Evolutionary conservation across 2,113 vertebrate species (phyloP).

Genomic region (Nothocercus julius): DNA sequence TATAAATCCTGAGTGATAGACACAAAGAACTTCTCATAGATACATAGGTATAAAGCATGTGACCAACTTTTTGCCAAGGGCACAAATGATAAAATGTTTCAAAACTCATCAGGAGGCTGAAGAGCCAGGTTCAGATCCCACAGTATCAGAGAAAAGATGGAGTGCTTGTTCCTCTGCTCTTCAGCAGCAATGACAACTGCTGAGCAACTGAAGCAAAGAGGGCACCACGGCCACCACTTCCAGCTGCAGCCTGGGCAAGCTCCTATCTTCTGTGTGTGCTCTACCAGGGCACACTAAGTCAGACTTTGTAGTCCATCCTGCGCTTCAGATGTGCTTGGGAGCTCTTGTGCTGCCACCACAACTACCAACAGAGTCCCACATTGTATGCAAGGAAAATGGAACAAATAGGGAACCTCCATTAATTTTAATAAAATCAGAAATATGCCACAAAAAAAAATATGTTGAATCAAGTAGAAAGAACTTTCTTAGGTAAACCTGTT

Average conservation of each 20-base stretch:
- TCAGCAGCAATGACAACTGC: background rate
- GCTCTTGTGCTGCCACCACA: background rate
- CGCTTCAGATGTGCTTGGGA: background rate
- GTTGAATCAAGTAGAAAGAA: background rate
- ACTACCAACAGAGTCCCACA: background rate
- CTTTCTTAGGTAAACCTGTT: background rate
- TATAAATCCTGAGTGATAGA: background rate
- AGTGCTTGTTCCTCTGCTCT: background rate
- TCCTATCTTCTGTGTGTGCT: background rate
- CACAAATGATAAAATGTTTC: background rate
- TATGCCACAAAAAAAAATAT: background rate
- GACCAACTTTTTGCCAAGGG: background rate
- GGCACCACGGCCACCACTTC: background rate
- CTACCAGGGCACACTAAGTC: background rate
- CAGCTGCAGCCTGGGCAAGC: background rate
- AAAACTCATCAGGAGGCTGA: background rate
- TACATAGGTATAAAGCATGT: background rate
- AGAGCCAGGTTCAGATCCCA: background rate
- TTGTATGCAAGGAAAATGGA: background rate
- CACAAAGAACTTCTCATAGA: background rate
- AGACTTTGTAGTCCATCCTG: background rate
- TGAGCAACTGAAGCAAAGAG: background rate
- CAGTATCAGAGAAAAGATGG: background rate
- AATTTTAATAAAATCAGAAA: background rate
- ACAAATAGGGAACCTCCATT: background rate